Base-by-base conservation (phyloP, 1,140 invertebrate genomes). In the Stenopsyche tienmushanensis region DNA sequence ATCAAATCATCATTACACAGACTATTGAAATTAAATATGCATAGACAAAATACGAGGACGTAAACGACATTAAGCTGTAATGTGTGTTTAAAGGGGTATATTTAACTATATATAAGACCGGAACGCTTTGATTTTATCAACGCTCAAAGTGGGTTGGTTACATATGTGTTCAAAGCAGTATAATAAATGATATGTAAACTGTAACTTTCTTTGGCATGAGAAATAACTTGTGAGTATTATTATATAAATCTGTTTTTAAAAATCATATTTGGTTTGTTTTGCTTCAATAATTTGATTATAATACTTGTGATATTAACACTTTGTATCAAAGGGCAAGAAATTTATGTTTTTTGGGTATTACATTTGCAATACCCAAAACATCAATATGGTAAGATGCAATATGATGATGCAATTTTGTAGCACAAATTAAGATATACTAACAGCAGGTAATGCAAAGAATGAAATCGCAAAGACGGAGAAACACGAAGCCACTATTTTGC, bases 401-500 rank as follows among this genome's bases (percentile, higher is more conserved):
- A n/a, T n/a, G n/a, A 13, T 34, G 13, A 7, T 34, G 29, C 13
- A 7, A 7, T 7, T 34, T 5, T 34, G 5, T 34, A 34, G 5
- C 5, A 34, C 13, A 7, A 34, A 34, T 7, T 7, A 34, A 34
- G 29, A 13, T 25, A 42, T 52, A 84, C 89, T 89, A 84, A 96
- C 93, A 47, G 92, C 92, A 74, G 92, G 92, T 72, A 94, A 83
- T 73, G 92, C 92, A 77, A 94, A 94, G 77, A 94, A 95, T 2
- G 92, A 94, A 71, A 95, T 94, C n/a, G 86, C 86, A 69, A 88
- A 88, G 3, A 88, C 85, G 70, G 85, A 86, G 75, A 87, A 87
- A 75, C 92, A 93, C 1, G 92, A 91, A 0, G 93, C 93, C 3
- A 96, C 92, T 53, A 96, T 85, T 81, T 96, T 96, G 17, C 93